A percentile compares a stretch with the other conserved stretches of the same genome.
phyloP scores from a whole-genome alignment of 2,113 vertebrate species.

The Cyrtonyx montezumae region DNA sequence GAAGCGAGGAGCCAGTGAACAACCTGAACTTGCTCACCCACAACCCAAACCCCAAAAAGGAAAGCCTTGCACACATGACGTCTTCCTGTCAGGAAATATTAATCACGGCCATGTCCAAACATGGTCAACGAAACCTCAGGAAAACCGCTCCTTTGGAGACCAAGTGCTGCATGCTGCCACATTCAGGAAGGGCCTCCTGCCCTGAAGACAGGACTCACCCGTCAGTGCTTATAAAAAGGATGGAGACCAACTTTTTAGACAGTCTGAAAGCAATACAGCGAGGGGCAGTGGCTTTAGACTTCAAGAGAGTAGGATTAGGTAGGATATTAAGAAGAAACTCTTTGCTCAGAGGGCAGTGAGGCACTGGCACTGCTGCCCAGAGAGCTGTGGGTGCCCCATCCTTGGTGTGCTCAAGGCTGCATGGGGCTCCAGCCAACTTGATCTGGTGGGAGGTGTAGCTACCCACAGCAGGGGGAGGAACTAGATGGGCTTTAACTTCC shows the following conservation, averaged over 20 bases:
- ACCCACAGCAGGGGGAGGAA: neutral
- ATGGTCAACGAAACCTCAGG: constrained; percentile 63
- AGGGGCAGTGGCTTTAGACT: neutral
- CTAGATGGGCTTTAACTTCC: neutral
- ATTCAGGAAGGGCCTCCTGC: constrained; percentile 50
- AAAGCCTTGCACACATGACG: constrained; percentile 53
- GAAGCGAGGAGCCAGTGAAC: constrained; percentile 38
- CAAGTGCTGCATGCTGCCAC: neutral
- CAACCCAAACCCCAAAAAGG: constrained; percentile 36
- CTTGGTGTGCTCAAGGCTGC: neutral
- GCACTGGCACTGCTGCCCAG: neutral
- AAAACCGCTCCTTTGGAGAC: neutral
- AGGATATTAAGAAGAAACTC: neutral
- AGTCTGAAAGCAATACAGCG: neutral
- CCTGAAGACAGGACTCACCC: neutral
- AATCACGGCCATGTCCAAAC: constrained; percentile 58
- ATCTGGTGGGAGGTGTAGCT: neutral
- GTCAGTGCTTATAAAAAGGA: neutral
- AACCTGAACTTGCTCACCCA: constrained; percentile 59
- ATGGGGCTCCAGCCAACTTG: neutral
- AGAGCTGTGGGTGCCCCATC: neutral
- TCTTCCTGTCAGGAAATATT: constrained; percentile 71
- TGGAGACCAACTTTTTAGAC: neutral
- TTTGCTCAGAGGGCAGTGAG: neutral
- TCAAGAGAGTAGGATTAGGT: neutral